A percentile compares a stretch with the other conserved stretches of the same genome.
phyloP scores from a whole-genome alignment of 2,888 invertebrate genomes.

The Anaspis maculata region DNA sequence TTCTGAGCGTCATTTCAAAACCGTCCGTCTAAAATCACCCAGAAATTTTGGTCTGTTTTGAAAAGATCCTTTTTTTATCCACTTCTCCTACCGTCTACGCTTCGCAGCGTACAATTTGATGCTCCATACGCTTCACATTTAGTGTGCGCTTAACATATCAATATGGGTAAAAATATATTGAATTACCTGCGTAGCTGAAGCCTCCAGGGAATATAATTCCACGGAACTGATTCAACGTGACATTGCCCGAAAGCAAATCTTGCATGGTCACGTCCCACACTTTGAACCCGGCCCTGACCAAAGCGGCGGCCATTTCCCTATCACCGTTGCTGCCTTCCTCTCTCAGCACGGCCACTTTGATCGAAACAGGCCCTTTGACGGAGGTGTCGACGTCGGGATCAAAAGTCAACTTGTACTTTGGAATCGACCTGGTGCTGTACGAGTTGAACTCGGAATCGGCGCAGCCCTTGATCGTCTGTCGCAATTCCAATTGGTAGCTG shows the following conservation, averaged over 20 bases:
- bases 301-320: slow-evolving; percentile 90
- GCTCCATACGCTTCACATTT: no score
- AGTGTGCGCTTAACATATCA: no score
- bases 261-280: slow-evolving; percentile 95
- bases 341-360: slow-evolving; percentile 82
- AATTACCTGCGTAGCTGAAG: slow-evolving; percentile 91
- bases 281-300: slow-evolving; percentile 80
- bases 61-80: no score
- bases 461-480: slow-evolving; percentile 74
- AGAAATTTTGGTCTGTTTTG: no score
- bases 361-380: slow-evolving; percentile 35
- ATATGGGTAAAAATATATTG: no score
- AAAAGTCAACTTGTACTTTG: slow-evolving; percentile 62
- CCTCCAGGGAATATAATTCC: slow-evolving; percentile 95
- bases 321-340: slow-evolving; percentile 98
- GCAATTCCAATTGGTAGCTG: slow-evolving; percentile 78
- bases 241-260: slow-evolving; percentile 65
- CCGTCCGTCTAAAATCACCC: no score
- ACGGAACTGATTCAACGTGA: slow-evolving; percentile 70
- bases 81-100: no score
- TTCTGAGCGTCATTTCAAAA: no score
- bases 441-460: slow-evolving; percentile 70
- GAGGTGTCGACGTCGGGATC: slow-evolving; percentile 51
- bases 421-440: slow-evolving; percentile 59
- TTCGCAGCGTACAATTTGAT: no score